Conservation (phyloP, 2,797 vertebrate species). For the Benthosema pterotum region DNA sequence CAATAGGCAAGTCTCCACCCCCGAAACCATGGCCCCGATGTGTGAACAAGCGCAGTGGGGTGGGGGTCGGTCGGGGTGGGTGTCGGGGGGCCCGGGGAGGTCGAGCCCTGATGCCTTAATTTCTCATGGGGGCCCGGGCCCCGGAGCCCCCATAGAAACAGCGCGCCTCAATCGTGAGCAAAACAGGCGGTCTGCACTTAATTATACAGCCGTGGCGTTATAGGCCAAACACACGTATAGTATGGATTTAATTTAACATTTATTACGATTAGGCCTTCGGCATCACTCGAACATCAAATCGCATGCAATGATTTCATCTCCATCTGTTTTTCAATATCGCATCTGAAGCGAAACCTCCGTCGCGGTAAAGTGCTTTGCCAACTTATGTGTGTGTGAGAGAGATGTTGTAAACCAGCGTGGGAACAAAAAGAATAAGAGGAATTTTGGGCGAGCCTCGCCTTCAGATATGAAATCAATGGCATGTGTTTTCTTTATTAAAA, state of each 20-base stretch:
- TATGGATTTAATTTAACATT: conserved; percentile 44
- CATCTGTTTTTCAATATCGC: conserved; percentile 81
- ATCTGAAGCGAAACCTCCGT: conserved; percentile 67
- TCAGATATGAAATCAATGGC: conserved; percentile 68
- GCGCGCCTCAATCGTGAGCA: too few relatives aligned
- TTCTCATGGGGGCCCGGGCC: too few relatives aligned
- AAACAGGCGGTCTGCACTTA: conserved; percentile 21
- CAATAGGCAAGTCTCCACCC: too few relatives aligned
- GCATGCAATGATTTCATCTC: conserved; percentile 72
- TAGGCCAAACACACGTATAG: not conserved
- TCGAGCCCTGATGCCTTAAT: too few relatives aligned
- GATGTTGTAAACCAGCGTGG: conserved; percentile 52
- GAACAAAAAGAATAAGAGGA: conserved; percentile 22
- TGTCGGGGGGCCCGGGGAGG: too few relatives aligned
- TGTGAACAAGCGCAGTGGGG: too few relatives aligned
- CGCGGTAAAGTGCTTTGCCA: conserved; percentile 64
- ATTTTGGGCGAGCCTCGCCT: conserved; percentile 49
- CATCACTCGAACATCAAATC: conserved; percentile 60
- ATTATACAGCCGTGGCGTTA: conserved; percentile 29
- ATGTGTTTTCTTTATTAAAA: conserved; percentile 74
- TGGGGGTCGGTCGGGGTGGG: too few relatives aligned
- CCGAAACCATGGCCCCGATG: too few relatives aligned
- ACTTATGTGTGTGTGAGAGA: conserved; percentile 60
- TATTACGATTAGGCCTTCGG: conserved; percentile 63
- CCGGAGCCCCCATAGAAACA: too few relatives aligned